Evolutionary conservation across 2,113 vertebrate species (phyloP).

Genomic region (Heterotis niloticus): DNA sequence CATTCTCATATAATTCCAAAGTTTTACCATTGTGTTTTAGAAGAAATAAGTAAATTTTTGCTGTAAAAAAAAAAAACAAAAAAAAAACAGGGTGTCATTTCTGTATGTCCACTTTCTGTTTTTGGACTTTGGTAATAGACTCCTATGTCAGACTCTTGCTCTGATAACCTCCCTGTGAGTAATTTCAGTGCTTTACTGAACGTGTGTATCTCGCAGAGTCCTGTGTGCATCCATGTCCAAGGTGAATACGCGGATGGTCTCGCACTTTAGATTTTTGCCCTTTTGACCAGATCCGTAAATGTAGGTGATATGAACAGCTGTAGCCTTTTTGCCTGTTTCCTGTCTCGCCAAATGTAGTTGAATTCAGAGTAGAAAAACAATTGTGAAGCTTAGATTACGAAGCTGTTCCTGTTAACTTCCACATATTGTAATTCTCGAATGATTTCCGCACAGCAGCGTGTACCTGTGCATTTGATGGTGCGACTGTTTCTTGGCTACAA

Average conservation of each 20-base stretch:
- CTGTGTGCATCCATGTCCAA: constrained; percentile 20
- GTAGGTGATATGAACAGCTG: background rate
- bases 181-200: constrained; percentile 30
- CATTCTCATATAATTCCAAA: constrained; percentile 31
- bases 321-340: background rate
- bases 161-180: constrained; percentile 15
- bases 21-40: constrained; percentile 33
- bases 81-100: background rate
- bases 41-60: constrained; percentile 31
- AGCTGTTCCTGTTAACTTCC: constrained; percentile 7
- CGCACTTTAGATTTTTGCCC: background rate
- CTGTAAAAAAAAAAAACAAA: background rate
- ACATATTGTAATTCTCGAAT: constrained; percentile 4
- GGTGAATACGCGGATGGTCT: background rate
- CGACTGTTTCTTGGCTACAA: background rate
- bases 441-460: constrained; percentile 6
- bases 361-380: background rate
- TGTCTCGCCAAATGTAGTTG: background rate
- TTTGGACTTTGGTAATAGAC: constrained; percentile 25
- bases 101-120: constrained; percentile 32
- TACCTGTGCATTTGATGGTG: background rate
- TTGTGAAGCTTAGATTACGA: background rate
- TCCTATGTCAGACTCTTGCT: constrained; percentile 9
- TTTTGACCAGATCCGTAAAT: constrained; percentile 14
- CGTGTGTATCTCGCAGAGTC: constrained; percentile 26